Evolutionary conservation across 2,888 invertebrate species (phyloP).

Genomic region (Apantesis nais): DNA sequence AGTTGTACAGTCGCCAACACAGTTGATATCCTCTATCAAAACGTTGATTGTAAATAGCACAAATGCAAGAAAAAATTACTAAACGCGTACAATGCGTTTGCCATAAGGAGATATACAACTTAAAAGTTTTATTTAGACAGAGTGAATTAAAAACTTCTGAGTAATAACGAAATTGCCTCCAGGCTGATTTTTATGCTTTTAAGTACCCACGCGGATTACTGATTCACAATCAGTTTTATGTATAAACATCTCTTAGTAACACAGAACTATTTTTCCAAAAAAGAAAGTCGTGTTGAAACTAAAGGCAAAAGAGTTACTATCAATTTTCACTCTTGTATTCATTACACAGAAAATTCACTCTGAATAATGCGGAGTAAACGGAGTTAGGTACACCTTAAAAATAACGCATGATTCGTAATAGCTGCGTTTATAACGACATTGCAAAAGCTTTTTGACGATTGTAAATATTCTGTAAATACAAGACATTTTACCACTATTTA

Average conservation of each 20-base stretch:
- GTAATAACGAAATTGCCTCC: neutral
- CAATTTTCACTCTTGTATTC: neutral
- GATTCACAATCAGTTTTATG: neutral
- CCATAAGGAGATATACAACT: neutral
- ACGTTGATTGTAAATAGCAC: constrained; percentile 32
- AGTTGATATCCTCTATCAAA: constrained; percentile 38
- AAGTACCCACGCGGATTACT: neutral
- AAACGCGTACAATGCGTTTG: constrained; percentile 20
- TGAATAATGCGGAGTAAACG: neutral
- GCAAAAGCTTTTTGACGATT: constrained; percentile 36
- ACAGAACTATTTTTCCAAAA: too few species aligned
- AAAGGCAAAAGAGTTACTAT: neutral
- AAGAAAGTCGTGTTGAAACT: too few species aligned
- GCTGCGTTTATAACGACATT: constrained; percentile 13
- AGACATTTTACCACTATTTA: constrained; percentile 27
- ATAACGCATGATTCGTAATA: neutral
- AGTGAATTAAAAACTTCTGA: neutral
- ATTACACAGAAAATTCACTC: neutral
- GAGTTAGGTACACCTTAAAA: neutral
- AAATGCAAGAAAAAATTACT: constrained; percentile 31
- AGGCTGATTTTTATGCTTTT: neutral
- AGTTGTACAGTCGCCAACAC: constrained; percentile 52
- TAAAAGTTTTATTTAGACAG: neutral
- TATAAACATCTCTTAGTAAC: too few species aligned
- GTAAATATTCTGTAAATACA: constrained; percentile 30